Evolutionary conservation across 2,113 vertebrate species (phyloP), one percentile per base, ranked within the genome.

Genomic region (Dunckerocampus dactyliophorus): DNA sequence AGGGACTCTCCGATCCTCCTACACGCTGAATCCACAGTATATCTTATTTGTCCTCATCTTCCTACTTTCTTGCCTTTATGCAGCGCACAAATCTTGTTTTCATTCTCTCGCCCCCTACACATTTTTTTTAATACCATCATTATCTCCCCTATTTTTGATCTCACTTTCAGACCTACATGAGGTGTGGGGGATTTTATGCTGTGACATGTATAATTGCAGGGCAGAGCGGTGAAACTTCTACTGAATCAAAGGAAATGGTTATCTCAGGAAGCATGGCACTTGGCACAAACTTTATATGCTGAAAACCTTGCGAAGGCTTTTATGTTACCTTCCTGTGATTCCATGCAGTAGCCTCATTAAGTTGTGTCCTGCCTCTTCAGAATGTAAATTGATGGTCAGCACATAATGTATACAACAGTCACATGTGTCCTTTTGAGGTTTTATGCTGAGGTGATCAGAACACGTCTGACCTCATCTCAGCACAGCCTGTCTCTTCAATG

Each of bases 1-100:
- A 83, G 81, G 79, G 83, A 85, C 80, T 77, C 74, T 74, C 68
- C 50, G 62, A 68, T 65, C 82, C 80, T 86, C 84, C 85, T 75
- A 82, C 82, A 78, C 70, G 48, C 69, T 60, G 51, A 65, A 78
- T 80, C 71, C 22, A 60, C 21, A 60, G 22, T 49, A 67, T 59
- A 66, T 72, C 72, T 72, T 60, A 69, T 63, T 76, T 76, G 57
- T 61, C 67, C 69, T 75, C 68, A 59, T 70, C 65, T 71, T 68
- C 67, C 45, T 53, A 51, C 57, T 47, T 74, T 58, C 59, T 78
- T 65, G 56, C 66, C 62, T 75, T 79, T 79, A 69, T 13, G 45
- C 49, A 62, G 71, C 47, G 58, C 15, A 55, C 12, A 71, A 43
- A 31, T 51, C 65, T 46, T 62, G 47, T 71, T 66, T 63, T 67